Evolutionary conservation across 2,797 vertebrate species (phyloP).

Genomic region (Loris lydekkerianus): DNA sequence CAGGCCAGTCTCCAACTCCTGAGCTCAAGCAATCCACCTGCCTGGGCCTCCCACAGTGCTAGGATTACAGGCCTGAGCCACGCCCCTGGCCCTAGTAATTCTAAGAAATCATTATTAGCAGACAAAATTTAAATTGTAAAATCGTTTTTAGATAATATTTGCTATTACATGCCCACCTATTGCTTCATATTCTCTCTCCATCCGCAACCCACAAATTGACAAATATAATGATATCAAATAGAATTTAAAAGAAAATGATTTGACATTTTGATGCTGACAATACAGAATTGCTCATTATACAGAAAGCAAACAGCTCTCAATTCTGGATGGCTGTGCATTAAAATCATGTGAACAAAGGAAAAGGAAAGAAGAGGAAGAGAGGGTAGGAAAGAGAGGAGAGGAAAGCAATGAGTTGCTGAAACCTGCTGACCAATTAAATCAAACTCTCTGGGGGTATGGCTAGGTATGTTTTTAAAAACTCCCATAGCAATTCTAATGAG

Average conservation of each 20-base stretch:
- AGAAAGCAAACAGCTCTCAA: not conserved
- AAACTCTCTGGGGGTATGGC: not conserved
- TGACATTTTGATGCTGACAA: not conserved
- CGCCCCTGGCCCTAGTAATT: not conserved
- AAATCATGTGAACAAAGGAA: not conserved
- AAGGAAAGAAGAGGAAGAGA: not conserved
- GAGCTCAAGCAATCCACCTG: too few species aligned
- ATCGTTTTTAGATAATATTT: conserved; percentile 21
- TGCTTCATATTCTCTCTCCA: not conserved
- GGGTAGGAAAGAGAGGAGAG: not conserved
- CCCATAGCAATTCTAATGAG: not conserved
- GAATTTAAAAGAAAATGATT: conserved; percentile 13
- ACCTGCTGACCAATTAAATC: not conserved
- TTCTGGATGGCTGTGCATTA: not conserved
- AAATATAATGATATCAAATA: not conserved
- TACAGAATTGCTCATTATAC: not conserved
- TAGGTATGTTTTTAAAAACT: not conserved
- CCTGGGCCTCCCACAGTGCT: too few species aligned
- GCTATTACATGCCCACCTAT: conserved; percentile 6
- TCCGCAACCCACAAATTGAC: not conserved
- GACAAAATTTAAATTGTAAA: not conserved
- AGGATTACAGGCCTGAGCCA: too few species aligned
- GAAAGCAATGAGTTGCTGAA: not conserved
- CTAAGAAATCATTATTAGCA: conserved; percentile 15
- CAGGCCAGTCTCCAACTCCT: too few species aligned